Evolutionary conservation across 2,797 vertebrate genomes (phyloP).

Genomic region (Hyperoplus immaculatus): DNA sequence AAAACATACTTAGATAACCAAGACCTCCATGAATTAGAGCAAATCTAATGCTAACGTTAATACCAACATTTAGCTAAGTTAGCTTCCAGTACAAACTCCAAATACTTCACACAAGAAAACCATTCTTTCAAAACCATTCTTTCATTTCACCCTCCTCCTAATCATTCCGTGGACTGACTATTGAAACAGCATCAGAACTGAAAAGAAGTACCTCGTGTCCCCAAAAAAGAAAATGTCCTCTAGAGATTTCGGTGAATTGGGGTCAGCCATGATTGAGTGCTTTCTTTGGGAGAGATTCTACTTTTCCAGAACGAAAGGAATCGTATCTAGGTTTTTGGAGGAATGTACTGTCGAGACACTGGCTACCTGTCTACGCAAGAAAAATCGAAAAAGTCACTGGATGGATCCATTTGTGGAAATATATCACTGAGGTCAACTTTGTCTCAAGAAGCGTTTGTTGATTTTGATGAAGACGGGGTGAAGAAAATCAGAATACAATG

Average conservation of each 20-base stretch:
- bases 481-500: constrained; percentile 28
- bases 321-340: constrained; percentile 37
- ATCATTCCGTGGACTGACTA: constrained; percentile 28
- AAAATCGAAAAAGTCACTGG: constrained; percentile 33
- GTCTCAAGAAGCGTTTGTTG: constrained; percentile 9
- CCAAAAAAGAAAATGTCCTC: constrained; percentile 55
- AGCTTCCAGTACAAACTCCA: too few relatives aligned
- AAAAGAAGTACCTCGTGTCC: constrained; percentile 74
- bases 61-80: too few relatives aligned
- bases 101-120: too few relatives aligned
- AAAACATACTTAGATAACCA: too few relatives aligned
- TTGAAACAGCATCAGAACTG: constrained; percentile 20
- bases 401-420: constrained; percentile 42
- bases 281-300: constrained; percentile 4
- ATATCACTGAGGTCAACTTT: constrained; percentile 3
- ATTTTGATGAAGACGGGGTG: constrained; percentile 8
- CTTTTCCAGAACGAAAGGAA: constrained; percentile 5
- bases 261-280: constrained; percentile 27
- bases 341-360: constrained; percentile 58
- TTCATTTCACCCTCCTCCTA: constrained; percentile 14
- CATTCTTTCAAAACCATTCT: not conserved
- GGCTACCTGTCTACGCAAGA: constrained; percentile 6
- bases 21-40: too few relatives aligned
- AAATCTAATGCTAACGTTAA: too few relatives aligned
- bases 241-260: constrained; percentile 37